Base-by-base conservation (phyloP, 1,140 invertebrate genomes). In the Drosophila dunni region DNA sequence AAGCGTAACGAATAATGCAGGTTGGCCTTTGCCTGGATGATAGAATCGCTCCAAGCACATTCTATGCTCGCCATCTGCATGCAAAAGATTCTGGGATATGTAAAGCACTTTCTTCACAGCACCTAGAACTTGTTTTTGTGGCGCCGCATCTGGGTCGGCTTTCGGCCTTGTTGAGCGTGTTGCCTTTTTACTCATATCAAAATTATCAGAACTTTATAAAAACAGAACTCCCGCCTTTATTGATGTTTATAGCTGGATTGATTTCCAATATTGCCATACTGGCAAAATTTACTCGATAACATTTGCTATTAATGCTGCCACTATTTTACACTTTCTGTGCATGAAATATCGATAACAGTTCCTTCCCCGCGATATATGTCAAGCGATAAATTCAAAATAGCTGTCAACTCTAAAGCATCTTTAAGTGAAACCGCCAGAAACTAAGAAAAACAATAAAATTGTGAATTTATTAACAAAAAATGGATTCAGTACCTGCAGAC, bases 21-120 rank as follows among this genome's bases (percentile, higher is more conserved):
- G 20, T 15, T 74, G 76, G 0, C 66, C 81, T 24, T 85, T 88
- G 24, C 91, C 91, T 0, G 91, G 91, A 53, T 92, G 91, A 62
- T 75, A 81, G 20, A 92, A 92, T 7, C 75, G 67, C 44, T 92
- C 90, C 46, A 92, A 42, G 8, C 67, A 53, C 10, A 91, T 58
- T 44, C 65, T 66, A 0, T 78, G 40, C 2, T 71, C 61, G n/a
- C 36, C 68, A 20, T 78, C 61, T 1, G 38, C 53, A 53, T 73
- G 36, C 11, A 91, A 68, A 9, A 91, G 10, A 9, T 83, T 66
- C 15, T 90, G 36, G 0, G 83, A 73, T 46, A 92, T 61, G 51
- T 75, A 91, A 13, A 92, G 54, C 1, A 92, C 82, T 72, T 91
- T 92, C 34, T 85, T 80, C 6, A 76, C 42, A 1, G 86, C 45